Evolutionary conservation across 2,797 vertebrate species (phyloP).

Genomic region (Chiloscyllium punctatum): DNA sequence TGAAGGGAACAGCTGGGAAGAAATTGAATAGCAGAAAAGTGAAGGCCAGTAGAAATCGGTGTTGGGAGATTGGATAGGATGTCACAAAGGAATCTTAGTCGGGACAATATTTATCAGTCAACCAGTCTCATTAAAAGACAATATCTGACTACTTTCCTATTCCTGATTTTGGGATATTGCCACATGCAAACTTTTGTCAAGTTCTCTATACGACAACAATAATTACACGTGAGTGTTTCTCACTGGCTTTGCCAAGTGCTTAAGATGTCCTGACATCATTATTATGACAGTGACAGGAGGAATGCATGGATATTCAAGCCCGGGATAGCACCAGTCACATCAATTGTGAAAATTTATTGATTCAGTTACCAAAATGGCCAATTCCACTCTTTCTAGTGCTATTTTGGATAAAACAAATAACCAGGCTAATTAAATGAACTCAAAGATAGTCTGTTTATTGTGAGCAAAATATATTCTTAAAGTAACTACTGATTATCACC

Average conservation of each 20-base stretch:
- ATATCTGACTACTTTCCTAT: background rate
- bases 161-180: background rate
- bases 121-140: background rate
- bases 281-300: too few species aligned
- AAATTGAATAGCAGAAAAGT: background rate
- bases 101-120: background rate
- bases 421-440: too few species aligned
- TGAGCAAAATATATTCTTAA: too few species aligned
- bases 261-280: background rate
- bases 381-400: too few species aligned
- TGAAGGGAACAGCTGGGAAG: background rate
- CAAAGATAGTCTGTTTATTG: too few species aligned
- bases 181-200: background rate
- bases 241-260: background rate
- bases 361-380: too few species aligned
- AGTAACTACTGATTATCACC: too few species aligned
- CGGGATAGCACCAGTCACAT: too few species aligned
- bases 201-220: background rate
- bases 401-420: too few species aligned
- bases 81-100: background rate
- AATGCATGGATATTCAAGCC: too few species aligned
- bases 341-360: too few species aligned
- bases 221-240: background rate
- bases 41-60: background rate
- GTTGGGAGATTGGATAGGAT: background rate